Percentiles rank a stretch among this genome's conserved stretches.
Evolutionary conservation across 30 jellyfish, hydroid and myxozoan species (phyloP).

Genomic region (Nemopilema nomurai): DNA sequence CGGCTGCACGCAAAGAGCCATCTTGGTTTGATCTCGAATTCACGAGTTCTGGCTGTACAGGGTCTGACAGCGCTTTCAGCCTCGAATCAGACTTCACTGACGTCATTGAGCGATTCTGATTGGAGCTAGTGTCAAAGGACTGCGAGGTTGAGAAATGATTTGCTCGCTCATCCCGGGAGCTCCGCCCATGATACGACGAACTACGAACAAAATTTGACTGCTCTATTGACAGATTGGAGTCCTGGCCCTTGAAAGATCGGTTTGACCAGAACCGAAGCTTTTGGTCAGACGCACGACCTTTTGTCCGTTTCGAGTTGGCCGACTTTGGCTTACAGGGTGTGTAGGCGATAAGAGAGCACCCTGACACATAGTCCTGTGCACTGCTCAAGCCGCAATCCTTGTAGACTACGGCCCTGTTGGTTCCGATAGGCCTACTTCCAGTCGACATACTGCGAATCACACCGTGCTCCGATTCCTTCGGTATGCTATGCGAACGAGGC

Average conservation of each 20-base stretch:
- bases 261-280: constrained; percentile 26
- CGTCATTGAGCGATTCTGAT: neutral
- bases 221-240: constrained; percentile 17
- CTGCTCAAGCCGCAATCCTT: constrained; percentile 67
- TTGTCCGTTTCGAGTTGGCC: constrained; percentile 45
- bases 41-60: constrained; percentile 3
- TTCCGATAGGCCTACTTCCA: neutral
- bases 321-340: constrained; percentile 54
- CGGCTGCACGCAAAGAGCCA: constrained; percentile 3
- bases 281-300: constrained; percentile 78
- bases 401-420: constrained; percentile 1
- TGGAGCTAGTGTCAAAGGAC: constrained; percentile 52
- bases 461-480: constrained; percentile 35
- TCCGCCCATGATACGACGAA: constrained; percentile 76
- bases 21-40: constrained; percentile 1
- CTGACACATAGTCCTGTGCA: constrained; percentile 88
- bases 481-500: constrained; percentile 51
- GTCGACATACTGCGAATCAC: constrained; percentile 4
- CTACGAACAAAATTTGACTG: constrained; percentile 61
- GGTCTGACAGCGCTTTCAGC: constrained; percentile 22
- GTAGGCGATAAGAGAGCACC: constrained; percentile 74
- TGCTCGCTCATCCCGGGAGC: constrained; percentile 56
- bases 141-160: constrained; percentile 5
- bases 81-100: constrained; percentile 17
- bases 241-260: constrained; percentile 13